Percentiles rank a stretch among this genome's conserved stretches.
Evolutionary conservation across 2,797 vertebrate genomes (phyloP).

Genomic region (Gila robusta): DNA sequence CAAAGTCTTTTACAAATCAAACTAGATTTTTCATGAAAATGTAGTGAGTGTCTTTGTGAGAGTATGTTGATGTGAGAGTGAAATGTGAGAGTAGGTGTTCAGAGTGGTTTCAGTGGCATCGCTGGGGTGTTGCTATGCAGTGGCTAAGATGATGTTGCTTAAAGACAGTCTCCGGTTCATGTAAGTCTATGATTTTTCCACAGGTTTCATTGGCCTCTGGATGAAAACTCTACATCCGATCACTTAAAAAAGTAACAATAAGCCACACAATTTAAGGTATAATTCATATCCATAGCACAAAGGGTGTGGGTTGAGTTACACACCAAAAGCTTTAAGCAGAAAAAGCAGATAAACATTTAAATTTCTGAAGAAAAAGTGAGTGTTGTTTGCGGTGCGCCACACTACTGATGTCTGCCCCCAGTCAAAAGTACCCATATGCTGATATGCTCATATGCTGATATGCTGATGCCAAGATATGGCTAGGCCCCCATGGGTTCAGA

Average conservation of each 20-base stretch:
- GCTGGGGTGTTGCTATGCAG: not conserved
- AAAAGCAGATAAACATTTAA: not conserved
- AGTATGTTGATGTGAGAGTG: not conserved
- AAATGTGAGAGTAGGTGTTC: not conserved
- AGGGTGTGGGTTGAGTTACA: not conserved
- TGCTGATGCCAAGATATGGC: constrained; percentile 16
- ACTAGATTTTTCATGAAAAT: not conserved
- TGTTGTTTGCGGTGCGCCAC: not conserved
- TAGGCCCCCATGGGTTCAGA: constrained; percentile 13
- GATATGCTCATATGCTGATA: too few species aligned
- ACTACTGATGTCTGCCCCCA: not conserved
- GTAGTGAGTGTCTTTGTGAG: not conserved
- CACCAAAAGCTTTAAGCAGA: not conserved
- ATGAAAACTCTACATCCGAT: not conserved
- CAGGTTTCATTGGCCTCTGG: not conserved
- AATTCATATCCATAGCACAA: not conserved
- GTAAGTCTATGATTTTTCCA: not conserved
- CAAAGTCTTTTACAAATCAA: not conserved
- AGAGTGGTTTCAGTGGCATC: not conserved
- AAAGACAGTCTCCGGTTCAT: not conserved
- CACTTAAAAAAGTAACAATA: not conserved
- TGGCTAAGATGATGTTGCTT: not conserved
- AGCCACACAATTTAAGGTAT: not conserved
- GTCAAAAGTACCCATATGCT: constrained; percentile 8
- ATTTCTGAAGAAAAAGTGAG: not conserved